Evolutionary conservation across 92 coral and sea anemone species (phyloP).

Genomic region (Zoanthus sansibaricus): DNA sequence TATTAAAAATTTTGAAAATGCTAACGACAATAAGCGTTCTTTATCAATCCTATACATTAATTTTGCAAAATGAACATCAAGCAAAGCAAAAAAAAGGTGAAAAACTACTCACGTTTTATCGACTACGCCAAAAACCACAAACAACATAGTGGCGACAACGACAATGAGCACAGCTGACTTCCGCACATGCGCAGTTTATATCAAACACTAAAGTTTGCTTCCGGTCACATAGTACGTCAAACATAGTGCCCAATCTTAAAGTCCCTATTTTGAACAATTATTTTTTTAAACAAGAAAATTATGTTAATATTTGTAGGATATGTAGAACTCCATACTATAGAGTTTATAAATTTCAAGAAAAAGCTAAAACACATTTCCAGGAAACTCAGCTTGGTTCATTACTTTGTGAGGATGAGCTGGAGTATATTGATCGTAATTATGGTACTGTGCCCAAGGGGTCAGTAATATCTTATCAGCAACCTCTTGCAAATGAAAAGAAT

Average conservation of each 20-base stretch:
- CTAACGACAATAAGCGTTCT: neutral
- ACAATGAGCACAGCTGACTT: no score
- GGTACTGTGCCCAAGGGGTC: conserved; percentile 47
- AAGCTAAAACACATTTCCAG: neutral
- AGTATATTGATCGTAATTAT: neutral
- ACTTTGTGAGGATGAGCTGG: neutral
- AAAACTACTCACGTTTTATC: neutral
- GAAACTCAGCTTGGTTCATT: neutral
- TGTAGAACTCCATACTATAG: no score
- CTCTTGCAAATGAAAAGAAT: neutral
- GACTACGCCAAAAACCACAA: neutral
- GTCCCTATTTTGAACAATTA: no score
- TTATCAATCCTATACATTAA: neutral
- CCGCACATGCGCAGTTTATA: no score
- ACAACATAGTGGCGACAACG: neutral
- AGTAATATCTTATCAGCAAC: conserved; percentile 18
- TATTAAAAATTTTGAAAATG: no score
- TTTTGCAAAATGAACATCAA: neutral
- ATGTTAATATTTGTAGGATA: no score
- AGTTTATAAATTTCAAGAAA: neutral
- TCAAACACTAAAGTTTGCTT: no score
- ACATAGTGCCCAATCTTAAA: no score
- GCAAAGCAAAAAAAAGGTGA: neutral
- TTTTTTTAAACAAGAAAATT: no score
- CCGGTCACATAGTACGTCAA: no score